Evolutionary conservation across 2,797 vertebrate genomes (phyloP), one percentile per base, ranked within the genome.

Genomic region (Myotis daubentonii): DNA sequence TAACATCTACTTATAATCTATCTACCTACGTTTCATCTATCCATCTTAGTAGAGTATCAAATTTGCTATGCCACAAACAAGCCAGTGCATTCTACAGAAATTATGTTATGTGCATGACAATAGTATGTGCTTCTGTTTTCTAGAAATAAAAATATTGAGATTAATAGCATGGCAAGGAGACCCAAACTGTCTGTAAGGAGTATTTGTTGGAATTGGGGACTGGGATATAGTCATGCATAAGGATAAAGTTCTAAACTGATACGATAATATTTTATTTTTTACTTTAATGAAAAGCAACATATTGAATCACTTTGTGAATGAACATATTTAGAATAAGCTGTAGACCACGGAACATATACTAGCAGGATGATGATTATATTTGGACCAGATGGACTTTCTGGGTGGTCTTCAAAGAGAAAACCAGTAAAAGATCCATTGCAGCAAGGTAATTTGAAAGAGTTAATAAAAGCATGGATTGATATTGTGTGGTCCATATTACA

Each of bases 231-330:
- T 30, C 33, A 53, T 62, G 23, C 5, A 80, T 82, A 30, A 74
- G 28, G 60, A 65, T 70, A 36, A 75, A 74, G 23, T 93, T 87
- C 33, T 78, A 93, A 93, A 84, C 20, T 68, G 23, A 38, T 80
- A 10, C 4, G 68, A 22, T 62, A 89, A 49, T 82, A 80, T 79
- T 83, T 95, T 55, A 62, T 57, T 80, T 94, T 92, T 28, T 5
- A 75, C 2, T 91, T 82, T 30, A 85, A 82, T 76, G 30, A 89
- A 89, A 79, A 92, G 2, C 16, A 92, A n/a, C 16, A 38, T 70
- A 68, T 49, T 93, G 65, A 88, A 90, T 82, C 80, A 4, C 68
- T 87, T 89, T 91, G 68, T 66, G 51, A 96, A 79, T 92, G 60
- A 84, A 65, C 79, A 23, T 49, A 75, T 92, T 93, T 91, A 86